Conservation (phyloP, 2,797 vertebrate species). For the Bradypodion pumilum region DNA sequence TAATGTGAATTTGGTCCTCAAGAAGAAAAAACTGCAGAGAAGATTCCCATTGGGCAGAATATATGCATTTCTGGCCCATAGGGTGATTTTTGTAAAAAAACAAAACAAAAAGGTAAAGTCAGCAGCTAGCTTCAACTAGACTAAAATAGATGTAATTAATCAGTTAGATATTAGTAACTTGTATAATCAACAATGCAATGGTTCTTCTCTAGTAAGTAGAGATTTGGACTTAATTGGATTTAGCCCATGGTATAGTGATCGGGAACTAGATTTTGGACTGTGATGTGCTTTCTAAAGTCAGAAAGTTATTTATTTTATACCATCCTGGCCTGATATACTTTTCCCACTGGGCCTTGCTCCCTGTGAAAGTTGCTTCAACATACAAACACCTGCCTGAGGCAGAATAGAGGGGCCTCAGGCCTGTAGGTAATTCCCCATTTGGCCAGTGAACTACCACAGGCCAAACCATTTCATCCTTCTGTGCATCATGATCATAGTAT, state of each 20-base stretch:
- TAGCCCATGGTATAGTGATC: not conserved
- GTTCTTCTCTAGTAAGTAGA: no score
- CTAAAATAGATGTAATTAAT: no score
- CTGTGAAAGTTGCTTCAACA: not conserved
- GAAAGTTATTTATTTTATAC: not conserved
- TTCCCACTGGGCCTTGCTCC: not conserved
- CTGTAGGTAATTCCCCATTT: not conserved
- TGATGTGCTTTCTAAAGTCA: not conserved
- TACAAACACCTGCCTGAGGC: not conserved
- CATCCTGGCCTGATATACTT: not conserved
- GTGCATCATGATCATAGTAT: no score
- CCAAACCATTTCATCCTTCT: not conserved
- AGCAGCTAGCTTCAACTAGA: no score
- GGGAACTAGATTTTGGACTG: no score
- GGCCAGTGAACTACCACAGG: not conserved
- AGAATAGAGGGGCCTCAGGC: not conserved
- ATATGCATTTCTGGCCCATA: not conserved
- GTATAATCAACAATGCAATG: no score
- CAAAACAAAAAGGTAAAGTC: not conserved
- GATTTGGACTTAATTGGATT: not conserved
- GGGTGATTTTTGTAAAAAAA: not conserved
- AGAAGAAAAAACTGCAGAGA: not conserved
- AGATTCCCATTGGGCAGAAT: not conserved
- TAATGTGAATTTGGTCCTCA: not conserved
- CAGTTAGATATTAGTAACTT: no score